A percentile compares a stretch with the other conserved stretches of the same genome.
phyloP scores from a whole-genome alignment of 2,797 vertebrate species.

The Acipenser oxyrinchus region DNA sequence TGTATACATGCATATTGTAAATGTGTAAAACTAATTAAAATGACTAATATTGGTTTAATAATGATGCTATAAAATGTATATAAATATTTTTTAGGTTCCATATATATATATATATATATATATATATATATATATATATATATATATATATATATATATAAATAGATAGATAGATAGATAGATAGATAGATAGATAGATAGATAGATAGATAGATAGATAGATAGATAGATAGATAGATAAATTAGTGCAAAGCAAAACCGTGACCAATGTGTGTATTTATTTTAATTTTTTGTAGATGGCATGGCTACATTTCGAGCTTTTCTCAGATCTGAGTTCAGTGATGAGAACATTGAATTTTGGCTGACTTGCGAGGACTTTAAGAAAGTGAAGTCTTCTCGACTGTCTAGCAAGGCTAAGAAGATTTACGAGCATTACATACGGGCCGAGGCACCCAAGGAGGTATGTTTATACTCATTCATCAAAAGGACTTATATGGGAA shows the following conservation, averaged over 20 bases:
- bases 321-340: slow-evolving; percentile 78
- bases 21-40: not conserved
- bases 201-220: no score
- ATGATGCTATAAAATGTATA: no score
- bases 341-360: slow-evolving; percentile 85
- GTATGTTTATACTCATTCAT: slow-evolving; percentile 35
- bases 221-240: no score
- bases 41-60: no score
- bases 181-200: no score
- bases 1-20: not conserved
- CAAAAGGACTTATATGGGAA: no score
- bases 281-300: slow-evolving; percentile 53
- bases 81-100: no score
- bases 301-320: slow-evolving; percentile 64
- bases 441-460: slow-evolving; percentile 73
- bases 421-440: slow-evolving; percentile 74
- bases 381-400: slow-evolving; percentile 67
- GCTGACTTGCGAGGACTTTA: slow-evolving; percentile 77
- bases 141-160: no score
- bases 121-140: no score
- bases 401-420: slow-evolving; percentile 69
- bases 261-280: not conserved
- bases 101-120: no score
- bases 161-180: no score
- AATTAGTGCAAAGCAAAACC: no score